Evolutionary conservation across 1,140 invertebrate genomes (phyloP), one percentile per base, ranked within the genome.

Genomic region (Lutraria rhynchaena): DNA sequence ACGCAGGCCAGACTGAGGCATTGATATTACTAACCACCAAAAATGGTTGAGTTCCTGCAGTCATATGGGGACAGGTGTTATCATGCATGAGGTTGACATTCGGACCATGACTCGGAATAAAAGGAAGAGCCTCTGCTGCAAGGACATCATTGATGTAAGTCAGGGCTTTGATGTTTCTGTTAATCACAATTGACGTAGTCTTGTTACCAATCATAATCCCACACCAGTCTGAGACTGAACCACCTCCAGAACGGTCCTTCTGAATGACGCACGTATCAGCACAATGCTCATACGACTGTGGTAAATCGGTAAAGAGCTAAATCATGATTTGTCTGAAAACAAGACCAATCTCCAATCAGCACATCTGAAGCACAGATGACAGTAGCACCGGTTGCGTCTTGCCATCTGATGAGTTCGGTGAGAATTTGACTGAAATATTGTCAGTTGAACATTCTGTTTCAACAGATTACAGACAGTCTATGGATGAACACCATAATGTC

Each of bases 401-500:
- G 27, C 55, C 3, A 27, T 31, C 17, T 5, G 24, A 58, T 58
- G 24, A 58, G 15, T 58, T 31, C 11, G 4, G 55, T 58, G 55
- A 58, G 24, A 58, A 58, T 58, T n/a, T 58, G 24, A 58, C 17
- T 2, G 22, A 58, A 58, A 27, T 58, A 58, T 31, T 5, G 55
- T 31, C 4, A 27, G 17, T 7, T 31, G 55, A 41, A 41, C 15
- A 15, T n/a, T 53, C 51, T 53, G 51, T 58, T 7, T 58, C 15
- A 58, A 31, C 17, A 5, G 24, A 58, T 58, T 58, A 4, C 24
- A 17, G 27, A 58, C 55, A 29, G n/a, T 58, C 55, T 58, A 27
- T 58, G 55, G 55, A 58, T 58, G 55, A 58, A 22, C 31, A 58
- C 55, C 55, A 58, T 58, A 27, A 22, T 58, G 55, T 58, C 24